These are phyloP conservation scores for Scolopax bukidnonensis DNA, from an alignment of 2,797 vertebrate genomes.

Conservation along the genomic window DNA sequence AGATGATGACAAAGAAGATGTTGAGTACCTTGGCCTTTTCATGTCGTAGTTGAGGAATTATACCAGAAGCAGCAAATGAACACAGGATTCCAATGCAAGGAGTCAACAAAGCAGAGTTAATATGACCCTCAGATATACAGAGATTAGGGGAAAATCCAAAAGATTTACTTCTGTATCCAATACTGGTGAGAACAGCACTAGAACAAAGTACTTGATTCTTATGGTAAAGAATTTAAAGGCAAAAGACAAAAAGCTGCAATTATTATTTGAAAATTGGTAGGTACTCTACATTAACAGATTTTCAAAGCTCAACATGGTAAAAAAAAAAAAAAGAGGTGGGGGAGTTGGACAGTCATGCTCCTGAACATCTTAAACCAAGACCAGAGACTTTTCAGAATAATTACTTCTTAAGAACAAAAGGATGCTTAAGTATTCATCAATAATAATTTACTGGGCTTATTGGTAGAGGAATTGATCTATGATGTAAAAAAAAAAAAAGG, in stretches of 20 bases:
- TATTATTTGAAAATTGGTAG: neutral
- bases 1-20: neutral
- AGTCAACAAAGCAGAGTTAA: neutral
- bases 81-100: neutral
- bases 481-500: neutral
- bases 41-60: neutral
- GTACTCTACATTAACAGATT: neutral
- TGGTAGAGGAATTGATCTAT: neutral
- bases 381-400: neutral
- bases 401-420: neutral
- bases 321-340: neutral
- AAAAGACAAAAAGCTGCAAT: neutral
- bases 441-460: neutral
- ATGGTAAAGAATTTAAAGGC: neutral
- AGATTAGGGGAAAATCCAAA: neutral
- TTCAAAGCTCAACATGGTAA: neutral
- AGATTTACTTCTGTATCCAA: neutral
- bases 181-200: neutral
- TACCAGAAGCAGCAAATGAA: neutral
- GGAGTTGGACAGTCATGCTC: neutral
- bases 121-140: neutral
- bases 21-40: neutral
- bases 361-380: neutral
- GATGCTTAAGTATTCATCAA: neutral
- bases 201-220: neutral